Evolutionary conservation across 2,797 vertebrate genomes (phyloP), one percentile per base, ranked within the genome.

Genomic region (Sebastes kiyomatsui): DNA sequence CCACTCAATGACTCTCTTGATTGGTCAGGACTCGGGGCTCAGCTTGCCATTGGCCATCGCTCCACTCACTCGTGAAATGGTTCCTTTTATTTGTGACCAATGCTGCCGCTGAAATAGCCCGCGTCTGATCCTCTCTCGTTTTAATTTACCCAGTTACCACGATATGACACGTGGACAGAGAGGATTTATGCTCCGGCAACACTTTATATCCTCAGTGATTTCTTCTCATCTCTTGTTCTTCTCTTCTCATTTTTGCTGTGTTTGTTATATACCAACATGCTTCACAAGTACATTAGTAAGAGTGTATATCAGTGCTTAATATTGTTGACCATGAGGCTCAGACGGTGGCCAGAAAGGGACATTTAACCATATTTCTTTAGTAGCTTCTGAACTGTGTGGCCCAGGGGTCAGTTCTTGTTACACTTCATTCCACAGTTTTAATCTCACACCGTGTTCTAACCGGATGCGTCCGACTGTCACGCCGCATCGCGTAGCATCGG

Each of bases 21-120:
- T 81, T 75, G 79, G 68, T 61, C 16, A 9, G 49, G 56, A 60
- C 67, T 68, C 49, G 6, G 74, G 76, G 74, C 80, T 78, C 72
- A 83, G 79, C 72, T 87, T 75, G 80, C 83, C 77, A 79, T 74
- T 78, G 79, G 81, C 68, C 55, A 7, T 52, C 16, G 72, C 73
- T 84, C 52, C 84, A 80, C 66, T 93, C 90, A 86, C 2, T 90
- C 33, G 83, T 90, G 80, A 90, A 90, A 88, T 84, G 67, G 42
- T 73, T 80, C 78, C 59, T 83, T 69, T 73, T 74, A 87, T 84
- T 71, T 75, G 62, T 64, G 71, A 52, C 60, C 59, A 64, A 7
- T 5, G 35, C 22, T 25, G 49, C 62, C 69, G 65, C 46, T 12
- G 70, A 42, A 32, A 33, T 6, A 35, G 67, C 68, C 25, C 33